Base-by-base conservation (phyloP, 2,113 vertebrate genomes). In the Abramis brama region DNA sequence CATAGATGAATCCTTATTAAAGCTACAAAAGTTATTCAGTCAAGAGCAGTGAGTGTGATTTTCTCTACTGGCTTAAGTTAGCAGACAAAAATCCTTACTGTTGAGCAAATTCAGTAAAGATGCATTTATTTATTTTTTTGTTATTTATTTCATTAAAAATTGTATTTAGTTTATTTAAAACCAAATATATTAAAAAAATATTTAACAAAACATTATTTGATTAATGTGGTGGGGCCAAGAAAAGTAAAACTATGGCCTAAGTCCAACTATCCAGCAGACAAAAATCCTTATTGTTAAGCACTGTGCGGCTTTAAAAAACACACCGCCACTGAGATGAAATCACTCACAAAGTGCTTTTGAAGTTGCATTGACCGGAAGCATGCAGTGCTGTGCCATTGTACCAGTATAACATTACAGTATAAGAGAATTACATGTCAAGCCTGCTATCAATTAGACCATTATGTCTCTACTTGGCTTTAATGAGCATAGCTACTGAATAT, bases 381-480 rank as follows among this genome's bases (percentile, higher is more conserved):
- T 36, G 52, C 50, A 78, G 11, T 39, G 19, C 52, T 60, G 50
- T 57, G 45, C 59, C 57, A 78, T 47, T 83, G 50, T 79, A 84
- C 50, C 27, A 1, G 4, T 45, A 52, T 52, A 19, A 71, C 47
- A 71, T 78, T 79, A 39, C 62, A 39, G 36, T 78, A 62, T 74
- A 71, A 75, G 30, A 70, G 50, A 47, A 66, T 66, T 68, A 77
- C 43, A 79, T 39, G 19, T 76, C 43, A 74, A 25, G 30, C 66
- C 83, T 47, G 57, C 30, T 55, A 55, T 81, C 68, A 80, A 83
- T 86, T 52, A 86, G 74, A 79, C 39, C 30, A 55, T 82, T 86
- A 47, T 64, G 73, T 47, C 59, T 62, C 70, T 83, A 88, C 78
- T 33, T 39, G 66, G 2, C 11, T 33, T 59, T 89, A 84, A 89